Conservation (phyloP, 2,797 vertebrate species). For the Carcharodon carcharias region DNA sequence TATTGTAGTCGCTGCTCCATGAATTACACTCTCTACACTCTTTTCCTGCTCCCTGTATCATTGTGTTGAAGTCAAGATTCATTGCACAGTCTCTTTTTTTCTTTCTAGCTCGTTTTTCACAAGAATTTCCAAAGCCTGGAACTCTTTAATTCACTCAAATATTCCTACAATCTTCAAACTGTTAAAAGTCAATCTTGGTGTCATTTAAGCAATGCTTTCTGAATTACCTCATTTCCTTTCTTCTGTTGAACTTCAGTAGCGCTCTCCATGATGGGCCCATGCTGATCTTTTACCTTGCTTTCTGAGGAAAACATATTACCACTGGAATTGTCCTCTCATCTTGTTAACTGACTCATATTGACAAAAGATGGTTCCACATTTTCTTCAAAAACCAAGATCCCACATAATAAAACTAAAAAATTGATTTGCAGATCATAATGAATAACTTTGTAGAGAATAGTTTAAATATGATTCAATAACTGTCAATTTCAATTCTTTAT, state of each 20-base stretch:
- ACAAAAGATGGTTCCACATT: not conserved
- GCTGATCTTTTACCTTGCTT: not conserved
- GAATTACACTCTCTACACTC: not conserved
- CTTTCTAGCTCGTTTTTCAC: not conserved
- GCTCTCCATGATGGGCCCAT: not conserved
- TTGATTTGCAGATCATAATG: not conserved
- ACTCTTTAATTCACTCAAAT: not conserved
- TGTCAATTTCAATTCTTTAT: not conserved
- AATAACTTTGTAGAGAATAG: not conserved
- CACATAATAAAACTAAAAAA: not conserved
- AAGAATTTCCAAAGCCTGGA: not conserved
- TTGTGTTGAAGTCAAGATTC: not conserved
- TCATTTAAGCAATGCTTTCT: not conserved
- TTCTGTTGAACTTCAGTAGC: not conserved
- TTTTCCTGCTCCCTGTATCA: not conserved
- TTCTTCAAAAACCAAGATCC: not conserved
- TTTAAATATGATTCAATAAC: not conserved
- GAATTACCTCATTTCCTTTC: not conserved
- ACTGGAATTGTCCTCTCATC: not conserved
- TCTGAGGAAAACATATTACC: not conserved
- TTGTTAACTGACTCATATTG: not conserved
- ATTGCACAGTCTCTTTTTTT: not conserved
- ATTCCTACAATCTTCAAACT: not conserved
- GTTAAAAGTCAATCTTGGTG: not conserved
- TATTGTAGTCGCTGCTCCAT: not conserved